phyloP scores from a whole-genome alignment of 2,888 invertebrate species.

The Ecliptopera silaceata region DNA sequence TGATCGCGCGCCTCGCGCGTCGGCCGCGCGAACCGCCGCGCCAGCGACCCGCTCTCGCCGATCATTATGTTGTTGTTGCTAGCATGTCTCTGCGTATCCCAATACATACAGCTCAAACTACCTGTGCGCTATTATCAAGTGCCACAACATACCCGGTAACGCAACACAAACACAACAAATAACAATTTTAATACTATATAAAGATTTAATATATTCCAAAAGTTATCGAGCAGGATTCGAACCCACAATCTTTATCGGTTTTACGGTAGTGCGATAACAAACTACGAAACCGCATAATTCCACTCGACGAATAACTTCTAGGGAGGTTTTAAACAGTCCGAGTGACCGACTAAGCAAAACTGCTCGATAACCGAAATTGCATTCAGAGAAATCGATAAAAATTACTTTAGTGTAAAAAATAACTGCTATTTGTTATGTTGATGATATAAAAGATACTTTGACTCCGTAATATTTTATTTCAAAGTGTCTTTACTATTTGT shows the following conservation, averaged over 20 bases:
- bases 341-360: no score
- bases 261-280: no score
- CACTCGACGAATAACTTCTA: no score
- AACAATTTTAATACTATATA: conserved; percentile 54
- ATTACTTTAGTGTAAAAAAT: no score
- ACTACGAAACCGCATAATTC: no score
- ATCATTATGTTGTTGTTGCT: conserved; percentile 84
- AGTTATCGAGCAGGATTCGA: no score
- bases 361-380: no score
- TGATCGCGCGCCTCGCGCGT: conserved; percentile 65
- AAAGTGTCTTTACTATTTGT: conserved; percentile 7
- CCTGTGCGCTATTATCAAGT: conserved; percentile 49
- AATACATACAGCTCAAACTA: conserved; percentile 76
- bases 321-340: no score
- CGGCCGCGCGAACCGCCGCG: conserved; percentile 73
- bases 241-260: no score
- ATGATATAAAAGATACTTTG: conserved; percentile 2
- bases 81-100: conserved; percentile 83
- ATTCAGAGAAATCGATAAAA: no score
- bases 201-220: no score
- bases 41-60: conserved; percentile 78
- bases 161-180: conserved; percentile 25
- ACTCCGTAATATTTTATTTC: conserved; percentile 11
- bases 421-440: conserved; percentile 39
- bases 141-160: conserved; percentile 25